phyloP scores from a whole-genome alignment of 2,888 invertebrate species.

The Microctonus hyperodae region DNA sequence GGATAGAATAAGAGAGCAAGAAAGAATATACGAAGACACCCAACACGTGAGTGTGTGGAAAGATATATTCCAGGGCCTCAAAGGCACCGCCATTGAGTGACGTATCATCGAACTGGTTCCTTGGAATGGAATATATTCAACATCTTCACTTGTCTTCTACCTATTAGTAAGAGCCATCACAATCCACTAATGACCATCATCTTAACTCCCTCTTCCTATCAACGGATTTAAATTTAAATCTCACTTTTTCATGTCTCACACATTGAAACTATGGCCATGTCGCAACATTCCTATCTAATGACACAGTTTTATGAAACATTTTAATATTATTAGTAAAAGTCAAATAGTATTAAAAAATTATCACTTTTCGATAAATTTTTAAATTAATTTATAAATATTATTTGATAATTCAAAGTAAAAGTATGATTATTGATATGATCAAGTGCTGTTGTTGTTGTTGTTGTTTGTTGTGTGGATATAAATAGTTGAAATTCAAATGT shows the following conservation, averaged over 20 bases:
- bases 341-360: too few species aligned
- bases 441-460: not conserved
- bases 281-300: conserved; percentile 1
- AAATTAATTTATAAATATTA: too few species aligned
- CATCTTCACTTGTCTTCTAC: conserved; percentile 56
- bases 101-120: conserved; percentile 50
- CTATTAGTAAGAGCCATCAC: conserved; percentile 58
- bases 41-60: conserved; percentile 2
- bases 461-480: not conserved
- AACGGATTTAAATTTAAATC: conserved; percentile 11
- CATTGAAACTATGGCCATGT: not conserved
- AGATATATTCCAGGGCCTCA: conserved; percentile 45
- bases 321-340: too few species aligned
- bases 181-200: conserved; percentile 55
- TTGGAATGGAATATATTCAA: conserved; percentile 38
- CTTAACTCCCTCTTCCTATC: conserved; percentile 37
- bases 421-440: not conserved
- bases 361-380: too few species aligned
- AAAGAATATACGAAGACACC: not conserved
- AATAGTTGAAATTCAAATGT: not conserved
- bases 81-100: conserved; percentile 55
- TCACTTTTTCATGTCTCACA: not conserved
- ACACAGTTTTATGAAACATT: not conserved
- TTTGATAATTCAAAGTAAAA: too few species aligned
- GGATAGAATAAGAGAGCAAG: not conserved